Evolutionary conservation across 2,113 vertebrate genomes (phyloP).

Genomic region (Lipotes vexillifer): DNA sequence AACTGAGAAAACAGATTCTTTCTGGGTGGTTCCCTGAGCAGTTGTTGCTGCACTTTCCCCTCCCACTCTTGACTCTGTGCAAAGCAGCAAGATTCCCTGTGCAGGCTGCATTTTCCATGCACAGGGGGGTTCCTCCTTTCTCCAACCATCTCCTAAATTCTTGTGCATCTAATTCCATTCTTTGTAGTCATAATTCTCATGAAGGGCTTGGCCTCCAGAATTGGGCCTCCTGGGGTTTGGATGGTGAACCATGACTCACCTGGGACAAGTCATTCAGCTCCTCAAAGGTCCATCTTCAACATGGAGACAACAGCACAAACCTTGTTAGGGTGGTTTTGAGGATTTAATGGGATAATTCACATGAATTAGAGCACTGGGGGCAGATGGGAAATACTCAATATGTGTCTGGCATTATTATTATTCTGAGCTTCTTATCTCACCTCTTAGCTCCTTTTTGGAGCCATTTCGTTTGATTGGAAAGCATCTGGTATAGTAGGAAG

Average conservation of each 20-base stretch:
- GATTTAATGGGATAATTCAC: not conserved
- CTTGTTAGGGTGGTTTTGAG: not conserved
- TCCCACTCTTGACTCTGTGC: not conserved
- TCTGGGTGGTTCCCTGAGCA: not conserved
- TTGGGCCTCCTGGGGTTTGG: not conserved
- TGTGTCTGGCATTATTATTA: not conserved
- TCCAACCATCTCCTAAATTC: not conserved
- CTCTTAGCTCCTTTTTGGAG: not conserved
- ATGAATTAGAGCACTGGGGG: not conserved
- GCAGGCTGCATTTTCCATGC: not conserved
- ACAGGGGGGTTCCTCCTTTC: not conserved
- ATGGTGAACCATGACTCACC: not conserved
- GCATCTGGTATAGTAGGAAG: not conserved
- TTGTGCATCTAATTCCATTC: not conserved
- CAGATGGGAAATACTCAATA: not conserved
- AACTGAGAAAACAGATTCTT: not conserved
- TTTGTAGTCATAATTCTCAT: not conserved
- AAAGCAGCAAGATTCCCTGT: not conserved
- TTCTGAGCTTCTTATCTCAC: not conserved
- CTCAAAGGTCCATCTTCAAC: not conserved
- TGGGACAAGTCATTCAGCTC: not conserved
- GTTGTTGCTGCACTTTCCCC: not conserved
- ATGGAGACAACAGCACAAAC: not conserved
- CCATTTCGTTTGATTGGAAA: not conserved
- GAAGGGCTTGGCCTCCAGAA: not conserved